Conservation (phyloP, 2,113 vertebrate genomes). For the Nymphicus hollandicus region DNA sequence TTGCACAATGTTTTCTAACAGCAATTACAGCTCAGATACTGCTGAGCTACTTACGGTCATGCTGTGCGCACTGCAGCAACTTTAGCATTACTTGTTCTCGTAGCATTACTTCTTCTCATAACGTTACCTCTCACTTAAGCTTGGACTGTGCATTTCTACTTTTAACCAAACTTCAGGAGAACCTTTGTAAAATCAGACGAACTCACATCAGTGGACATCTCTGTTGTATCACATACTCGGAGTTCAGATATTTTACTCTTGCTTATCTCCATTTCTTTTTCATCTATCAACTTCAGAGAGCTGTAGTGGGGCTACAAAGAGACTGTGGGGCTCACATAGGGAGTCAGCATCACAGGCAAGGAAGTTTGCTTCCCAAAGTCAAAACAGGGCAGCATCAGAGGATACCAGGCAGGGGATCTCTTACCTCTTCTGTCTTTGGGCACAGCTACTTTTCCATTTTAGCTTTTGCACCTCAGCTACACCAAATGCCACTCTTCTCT, state of each 20-base stretch:
- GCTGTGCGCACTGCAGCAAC: background rate
- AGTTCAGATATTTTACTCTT: background rate
- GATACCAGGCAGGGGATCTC: background rate
- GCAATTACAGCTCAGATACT: background rate
- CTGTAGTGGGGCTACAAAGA: background rate
- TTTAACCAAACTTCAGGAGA: background rate
- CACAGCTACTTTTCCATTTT: background rate
- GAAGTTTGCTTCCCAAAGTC: background rate
- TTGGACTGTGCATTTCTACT: background rate
- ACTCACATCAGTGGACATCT: background rate
- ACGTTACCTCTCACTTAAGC: background rate
- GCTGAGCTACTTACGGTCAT: background rate
- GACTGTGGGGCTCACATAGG: background rate
- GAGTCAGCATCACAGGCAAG: background rate
- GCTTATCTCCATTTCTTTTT: background rate
- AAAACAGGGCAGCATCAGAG: background rate
- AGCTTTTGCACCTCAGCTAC: background rate
- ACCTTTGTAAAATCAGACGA: background rate
- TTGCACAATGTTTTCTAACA: background rate
- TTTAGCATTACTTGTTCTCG: background rate
- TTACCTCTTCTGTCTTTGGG: background rate
- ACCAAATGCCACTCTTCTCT: background rate
- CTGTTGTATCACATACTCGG: too few species aligned
- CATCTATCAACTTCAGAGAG: background rate
- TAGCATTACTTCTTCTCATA: background rate